phyloP scores from a whole-genome alignment of 2,113 vertebrate species.

The Etia nguti region DNA sequence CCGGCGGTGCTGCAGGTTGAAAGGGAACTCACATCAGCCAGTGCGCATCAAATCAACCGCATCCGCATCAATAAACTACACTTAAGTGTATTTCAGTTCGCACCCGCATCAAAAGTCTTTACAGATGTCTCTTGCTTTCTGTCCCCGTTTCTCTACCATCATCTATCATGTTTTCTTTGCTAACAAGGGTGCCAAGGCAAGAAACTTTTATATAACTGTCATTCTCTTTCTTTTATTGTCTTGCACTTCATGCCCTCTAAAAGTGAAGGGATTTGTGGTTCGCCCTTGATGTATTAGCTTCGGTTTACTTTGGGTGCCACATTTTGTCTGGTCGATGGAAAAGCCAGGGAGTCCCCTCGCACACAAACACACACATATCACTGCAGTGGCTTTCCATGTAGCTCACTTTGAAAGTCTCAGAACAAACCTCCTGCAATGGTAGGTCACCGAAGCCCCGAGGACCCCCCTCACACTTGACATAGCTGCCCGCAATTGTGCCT shows the following conservation, averaged over 20 bases:
- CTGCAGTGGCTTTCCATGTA: background rate
- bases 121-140: background rate
- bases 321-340: constrained; percentile 18
- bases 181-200: background rate
- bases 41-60: constrained; percentile 43
- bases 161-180: constrained; percentile 8
- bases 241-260: background rate
- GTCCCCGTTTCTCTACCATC: background rate
- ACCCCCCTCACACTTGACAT: constrained; percentile 27
- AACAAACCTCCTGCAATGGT: constrained; percentile 38
- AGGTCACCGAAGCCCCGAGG: constrained; percentile 27
- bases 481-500: constrained; percentile 6
- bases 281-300: constrained; percentile 27
- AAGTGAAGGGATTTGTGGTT: constrained; percentile 30
- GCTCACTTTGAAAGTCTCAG: background rate
- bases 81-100: constrained; percentile 31
- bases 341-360: background rate
- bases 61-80: constrained; percentile 55
- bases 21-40: constrained; percentile 40
- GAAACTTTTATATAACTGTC: constrained; percentile 25
- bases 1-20: constrained; percentile 37
- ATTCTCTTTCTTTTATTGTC: background rate
- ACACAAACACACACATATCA: background rate
- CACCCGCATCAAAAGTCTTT: constrained; percentile 8
- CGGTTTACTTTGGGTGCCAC: constrained; percentile 31